These are phyloP conservation scores for Osmoderma eremita DNA, from an alignment of 2,888 invertebrate genomes.

Conservation along the genomic window DNA sequence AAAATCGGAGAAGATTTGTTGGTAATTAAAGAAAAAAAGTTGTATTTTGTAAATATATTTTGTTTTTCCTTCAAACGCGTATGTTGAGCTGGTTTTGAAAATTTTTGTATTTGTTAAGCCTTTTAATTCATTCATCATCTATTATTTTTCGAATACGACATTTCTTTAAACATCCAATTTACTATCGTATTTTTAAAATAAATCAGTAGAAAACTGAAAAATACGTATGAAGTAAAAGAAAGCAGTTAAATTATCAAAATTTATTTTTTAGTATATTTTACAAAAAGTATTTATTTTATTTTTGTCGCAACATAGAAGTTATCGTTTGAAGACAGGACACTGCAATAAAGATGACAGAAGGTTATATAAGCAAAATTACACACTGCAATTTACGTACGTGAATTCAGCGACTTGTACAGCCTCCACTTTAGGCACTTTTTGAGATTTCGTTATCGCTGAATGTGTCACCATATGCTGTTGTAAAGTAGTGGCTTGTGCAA, in stretches of 20 bases:
- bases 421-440: constrained; percentile 54
- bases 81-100: too few species aligned
- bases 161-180: too few species aligned
- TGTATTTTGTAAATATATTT: too few species aligned
- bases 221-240: not conserved
- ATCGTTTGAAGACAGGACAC: constrained; percentile 37
- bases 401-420: constrained; percentile 60
- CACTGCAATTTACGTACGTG: constrained; percentile 55
- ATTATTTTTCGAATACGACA: too few species aligned
- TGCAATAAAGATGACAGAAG: constrained; percentile 7
- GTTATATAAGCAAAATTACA: not conserved
- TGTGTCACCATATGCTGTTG: constrained; percentile 56
- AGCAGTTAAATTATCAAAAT: constrained; percentile 2
- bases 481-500: constrained; percentile 55
- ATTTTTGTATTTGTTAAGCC: too few species aligned
- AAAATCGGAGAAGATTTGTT: too few species aligned
- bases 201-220: too few species aligned
- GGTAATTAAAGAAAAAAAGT: too few species aligned
- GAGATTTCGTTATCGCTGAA: constrained; percentile 43
- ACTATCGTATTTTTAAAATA: too few species aligned
- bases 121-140: too few species aligned
- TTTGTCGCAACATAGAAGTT: constrained; percentile 21
- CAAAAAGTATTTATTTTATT: too few species aligned
- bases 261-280: constrained; percentile 7
- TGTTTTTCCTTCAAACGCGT: too few species aligned